Percentiles rank a stretch among this genome's conserved stretches.
Conservation (phyloP, 1,140 invertebrate species). For the Kradibia gibbosae region DNA sequence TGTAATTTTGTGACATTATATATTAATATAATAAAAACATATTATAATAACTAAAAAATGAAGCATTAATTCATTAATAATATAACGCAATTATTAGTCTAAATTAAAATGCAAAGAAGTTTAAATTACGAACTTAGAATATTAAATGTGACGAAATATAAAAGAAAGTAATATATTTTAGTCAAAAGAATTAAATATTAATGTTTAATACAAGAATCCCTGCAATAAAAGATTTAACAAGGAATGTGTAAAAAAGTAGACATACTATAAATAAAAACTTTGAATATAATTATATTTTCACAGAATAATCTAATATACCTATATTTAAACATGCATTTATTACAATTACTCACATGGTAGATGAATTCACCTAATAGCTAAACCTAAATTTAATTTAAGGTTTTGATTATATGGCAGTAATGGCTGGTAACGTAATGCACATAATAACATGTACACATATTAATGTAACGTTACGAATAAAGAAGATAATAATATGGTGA, state of each 20-base stretch:
- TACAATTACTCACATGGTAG: not conserved
- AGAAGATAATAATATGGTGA: not conserved
- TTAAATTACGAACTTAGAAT: too few relatives aligned
- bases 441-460: not conserved
- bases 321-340: not conserved
- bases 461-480: not conserved
- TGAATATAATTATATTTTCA: not conserved
- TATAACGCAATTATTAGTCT: too few relatives aligned
- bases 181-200: too few relatives aligned
- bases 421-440: not conserved
- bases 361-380: not conserved
- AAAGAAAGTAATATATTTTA: too few relatives aligned
- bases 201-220: too few relatives aligned
- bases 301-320: not conserved
- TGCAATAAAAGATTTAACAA: too few relatives aligned
- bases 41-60: too few relatives aligned
- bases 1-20: too few relatives aligned
- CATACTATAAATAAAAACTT: not conserved
- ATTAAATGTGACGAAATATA: too few relatives aligned
- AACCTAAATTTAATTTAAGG: not conserved
- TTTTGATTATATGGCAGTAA: constrained; percentile 4
- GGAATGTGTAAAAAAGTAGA: not conserved
- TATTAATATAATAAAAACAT: too few relatives aligned
- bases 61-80: too few relatives aligned
- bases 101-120: too few relatives aligned